Percentiles rank a stretch among this genome's conserved stretches.
Conservation (phyloP, 2,797 vertebrate genomes). For the Mycteria americana region DNA sequence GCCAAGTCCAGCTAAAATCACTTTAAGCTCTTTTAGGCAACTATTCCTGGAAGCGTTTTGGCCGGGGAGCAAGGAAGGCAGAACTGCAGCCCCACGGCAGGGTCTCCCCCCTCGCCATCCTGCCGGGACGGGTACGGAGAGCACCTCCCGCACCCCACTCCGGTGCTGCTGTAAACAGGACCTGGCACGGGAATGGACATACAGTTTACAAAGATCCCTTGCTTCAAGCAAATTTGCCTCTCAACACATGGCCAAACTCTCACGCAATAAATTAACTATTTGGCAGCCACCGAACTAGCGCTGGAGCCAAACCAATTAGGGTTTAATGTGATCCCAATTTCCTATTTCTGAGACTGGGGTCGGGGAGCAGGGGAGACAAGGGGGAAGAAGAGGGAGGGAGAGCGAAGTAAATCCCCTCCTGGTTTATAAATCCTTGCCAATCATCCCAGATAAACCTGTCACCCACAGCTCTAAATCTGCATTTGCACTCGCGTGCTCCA, state of each 20-base stretch:
- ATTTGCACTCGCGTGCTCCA: constrained; percentile 25
- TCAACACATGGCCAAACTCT: constrained; percentile 69
- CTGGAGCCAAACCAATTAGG: constrained; percentile 73
- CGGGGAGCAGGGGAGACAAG: neutral
- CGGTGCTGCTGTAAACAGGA: constrained; percentile 19
- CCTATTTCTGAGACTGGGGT: constrained; percentile 60
- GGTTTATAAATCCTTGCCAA: constrained; percentile 68
- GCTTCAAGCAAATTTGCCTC: constrained; percentile 66
- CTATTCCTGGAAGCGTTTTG: neutral
- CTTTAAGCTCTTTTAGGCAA: constrained; percentile 2
- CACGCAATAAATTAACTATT: constrained; percentile 74
- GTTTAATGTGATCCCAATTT: constrained; percentile 69
- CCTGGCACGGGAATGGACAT: constrained; percentile 20
- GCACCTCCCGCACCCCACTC: neutral
- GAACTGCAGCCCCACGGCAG: neutral
- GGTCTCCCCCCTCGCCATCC: neutral
- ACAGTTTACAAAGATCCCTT: constrained; percentile 51
- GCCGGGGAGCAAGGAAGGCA: neutral
- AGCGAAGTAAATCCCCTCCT: constrained; percentile 54
- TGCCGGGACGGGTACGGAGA: neutral
- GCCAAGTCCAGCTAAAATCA: constrained; percentile 15
- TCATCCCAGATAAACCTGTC: constrained; percentile 67
- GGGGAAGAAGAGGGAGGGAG: neutral
- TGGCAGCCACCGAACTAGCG: constrained; percentile 42
- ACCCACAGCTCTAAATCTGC: constrained; percentile 52